Base-by-base conservation (phyloP, 2,888 invertebrate species). In the Silvanus unidentatus region DNA sequence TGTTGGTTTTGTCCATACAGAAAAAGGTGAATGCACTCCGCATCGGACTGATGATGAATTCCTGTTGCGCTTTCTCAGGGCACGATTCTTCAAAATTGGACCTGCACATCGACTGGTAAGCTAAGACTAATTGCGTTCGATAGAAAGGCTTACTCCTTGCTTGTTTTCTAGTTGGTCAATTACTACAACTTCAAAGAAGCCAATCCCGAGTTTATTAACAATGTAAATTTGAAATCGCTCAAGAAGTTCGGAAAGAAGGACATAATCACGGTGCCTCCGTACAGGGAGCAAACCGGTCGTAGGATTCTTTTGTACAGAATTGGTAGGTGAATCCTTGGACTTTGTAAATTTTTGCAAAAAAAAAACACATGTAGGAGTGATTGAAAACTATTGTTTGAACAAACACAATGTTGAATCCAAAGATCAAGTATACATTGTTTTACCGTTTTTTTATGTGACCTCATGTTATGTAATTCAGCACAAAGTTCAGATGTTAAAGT, bases 41-140 rank as follows among this genome's bases (percentile, higher is more conserved):
- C 82, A 85, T 55, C 76, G 88, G 45, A 84, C 81, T 71, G 89
- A 89, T 66, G 86, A 89, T 60, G 79, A 77, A 14, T 88, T 81
- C 65, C 72, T 90, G 44, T 71, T 85, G 40, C 78, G 83, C 64
- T 90, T 88, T 65, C 72, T 90, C 47, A 78, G 89, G 51, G 84
- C 86, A 2, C 78, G 88, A 55, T 77, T 77, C 63, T 89, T 88
- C 71, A 77, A 82, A 54, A 75, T 86, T 0, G 79, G 82, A 55
- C 74, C 79, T 46, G 84, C 88, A 2, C 86, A 88, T 65, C 77
- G 81, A 74, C 72, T 89, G 80, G 89, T 88, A 73, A 76, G 78
- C 11, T 5, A 32, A 32, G 6, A 12, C 10, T 12, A 32, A 32
- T 32, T n/a, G 32, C n/a, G 8, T 28, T 28, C 8, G n/a, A 32